Percentiles rank a stretch among this genome's conserved stretches.
These are phyloP conservation scores for Periphyllus acericola DNA, from an alignment of 2,888 invertebrate species.

Conservation along the genomic window DNA sequence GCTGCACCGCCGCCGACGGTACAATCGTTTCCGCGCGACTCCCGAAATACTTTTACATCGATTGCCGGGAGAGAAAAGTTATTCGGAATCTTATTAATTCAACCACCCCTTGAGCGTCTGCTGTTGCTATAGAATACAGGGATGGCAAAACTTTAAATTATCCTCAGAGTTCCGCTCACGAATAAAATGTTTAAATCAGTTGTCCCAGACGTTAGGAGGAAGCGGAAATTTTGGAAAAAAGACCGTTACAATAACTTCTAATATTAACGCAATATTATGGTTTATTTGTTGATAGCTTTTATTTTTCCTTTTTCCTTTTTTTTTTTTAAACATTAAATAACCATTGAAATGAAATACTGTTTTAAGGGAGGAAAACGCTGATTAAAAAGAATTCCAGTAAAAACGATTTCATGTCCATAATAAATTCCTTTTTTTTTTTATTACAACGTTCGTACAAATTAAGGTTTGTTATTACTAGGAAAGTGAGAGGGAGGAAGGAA, in stretches of 20 bases:
- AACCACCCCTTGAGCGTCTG: conserved; percentile 50
- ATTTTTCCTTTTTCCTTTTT: not conserved
- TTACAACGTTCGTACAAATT: conserved; percentile 54
- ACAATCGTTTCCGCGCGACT: conserved; percentile 24
- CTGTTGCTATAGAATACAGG: not conserved
- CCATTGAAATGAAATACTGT: conserved; percentile 53
- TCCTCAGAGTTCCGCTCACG: conserved; percentile 34
- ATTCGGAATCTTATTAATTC: conserved; percentile 60
- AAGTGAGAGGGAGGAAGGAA: not conserved
- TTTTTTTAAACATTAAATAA: conserved; percentile 51
- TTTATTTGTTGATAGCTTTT: conserved; percentile 51
- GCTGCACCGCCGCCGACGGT: not conserved
- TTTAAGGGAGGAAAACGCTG: conserved; percentile 41
- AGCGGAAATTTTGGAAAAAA: conserved; percentile 5
- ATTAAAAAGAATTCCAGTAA: conserved; percentile 52
- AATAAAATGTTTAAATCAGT: conserved; percentile 58
- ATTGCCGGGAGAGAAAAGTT: conserved; percentile 50
- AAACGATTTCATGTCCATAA: conserved; percentile 49
- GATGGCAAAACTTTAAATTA: conserved; percentile 49
- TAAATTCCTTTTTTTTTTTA: conserved; percentile 47
- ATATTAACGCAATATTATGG: conserved; percentile 56
- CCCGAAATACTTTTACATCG: conserved; percentile 53
- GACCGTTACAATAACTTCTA: conserved; percentile 53
- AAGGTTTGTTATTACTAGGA: conserved; percentile 44
- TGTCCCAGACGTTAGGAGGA: conserved; percentile 20